These are phyloP conservation scores for Propithecus coquereli DNA, from an alignment of 2,113 vertebrate species.

Conservation along the genomic window DNA sequence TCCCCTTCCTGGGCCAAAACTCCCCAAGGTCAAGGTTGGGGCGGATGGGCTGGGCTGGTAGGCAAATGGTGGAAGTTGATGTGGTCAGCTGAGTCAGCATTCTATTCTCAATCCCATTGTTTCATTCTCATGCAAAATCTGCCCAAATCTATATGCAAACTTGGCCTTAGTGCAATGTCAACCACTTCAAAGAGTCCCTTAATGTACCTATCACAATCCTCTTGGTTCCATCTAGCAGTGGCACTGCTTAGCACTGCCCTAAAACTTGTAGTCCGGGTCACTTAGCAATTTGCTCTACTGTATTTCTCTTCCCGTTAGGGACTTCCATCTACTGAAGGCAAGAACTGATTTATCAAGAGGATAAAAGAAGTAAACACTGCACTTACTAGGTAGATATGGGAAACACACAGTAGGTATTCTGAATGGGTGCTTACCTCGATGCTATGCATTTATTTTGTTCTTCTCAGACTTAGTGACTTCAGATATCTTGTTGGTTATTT, in stretches of 20 bases:
- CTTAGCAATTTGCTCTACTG: neutral
- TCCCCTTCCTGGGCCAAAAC: neutral
- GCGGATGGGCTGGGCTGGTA: neutral
- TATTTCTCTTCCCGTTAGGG: neutral
- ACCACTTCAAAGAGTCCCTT: neutral
- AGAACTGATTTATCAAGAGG: slow-evolving; percentile 4
- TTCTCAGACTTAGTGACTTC: neutral
- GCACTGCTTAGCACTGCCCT: neutral
- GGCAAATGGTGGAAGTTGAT: slow-evolving; percentile 34
- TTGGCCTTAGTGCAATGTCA: neutral
- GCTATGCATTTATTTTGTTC: neutral
- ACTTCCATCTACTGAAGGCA: neutral
- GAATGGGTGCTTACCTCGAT: neutral
- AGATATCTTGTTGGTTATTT: neutral
- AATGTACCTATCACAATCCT: neutral
- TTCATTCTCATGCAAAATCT: slow-evolving; percentile 51
- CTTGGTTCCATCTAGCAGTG: neutral
- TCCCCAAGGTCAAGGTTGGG: neutral
- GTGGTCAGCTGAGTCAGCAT: neutral
- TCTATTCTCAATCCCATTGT: neutral
- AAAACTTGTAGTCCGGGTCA: neutral
- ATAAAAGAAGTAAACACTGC: neutral
- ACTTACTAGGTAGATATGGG: neutral
- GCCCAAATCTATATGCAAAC: slow-evolving; percentile 38
- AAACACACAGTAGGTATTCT: neutral